phyloP scores from a whole-genome alignment of 1,140 invertebrate genomes.

The Tribolium madens region DNA sequence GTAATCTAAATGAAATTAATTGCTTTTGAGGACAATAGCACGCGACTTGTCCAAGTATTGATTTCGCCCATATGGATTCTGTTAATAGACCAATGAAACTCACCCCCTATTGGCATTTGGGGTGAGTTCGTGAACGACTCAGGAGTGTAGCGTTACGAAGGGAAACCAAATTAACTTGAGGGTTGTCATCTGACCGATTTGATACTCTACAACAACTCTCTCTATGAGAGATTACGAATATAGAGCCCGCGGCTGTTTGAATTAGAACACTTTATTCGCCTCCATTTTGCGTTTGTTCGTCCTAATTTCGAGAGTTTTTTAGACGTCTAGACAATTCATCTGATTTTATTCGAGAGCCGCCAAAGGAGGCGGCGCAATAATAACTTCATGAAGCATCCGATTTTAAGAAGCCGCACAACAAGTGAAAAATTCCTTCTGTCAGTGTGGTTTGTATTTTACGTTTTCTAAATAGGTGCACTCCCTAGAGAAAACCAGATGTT shows the following conservation, averaged over 20 bases:
- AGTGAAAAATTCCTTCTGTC: slow-evolving; percentile 16
- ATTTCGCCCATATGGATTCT: slow-evolving; percentile 40
- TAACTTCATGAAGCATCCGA: background rate
- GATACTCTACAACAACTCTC: background rate
- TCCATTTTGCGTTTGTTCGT: background rate
- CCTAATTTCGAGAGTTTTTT: slow-evolving; percentile 6
- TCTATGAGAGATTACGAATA: background rate
- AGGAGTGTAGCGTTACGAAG: slow-evolving; percentile 26
- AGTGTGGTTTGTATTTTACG: background rate
- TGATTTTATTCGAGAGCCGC: background rate
- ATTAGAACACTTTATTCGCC: background rate
- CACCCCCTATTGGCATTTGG: slow-evolving; percentile 31
- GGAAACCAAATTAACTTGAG: slow-evolving; percentile 41
- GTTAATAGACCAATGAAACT: slow-evolving; percentile 41
- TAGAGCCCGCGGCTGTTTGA: background rate
- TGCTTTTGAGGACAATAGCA: background rate
- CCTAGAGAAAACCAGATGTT: slow-evolving; percentile 42
- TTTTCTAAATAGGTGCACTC: slow-evolving; percentile 11
- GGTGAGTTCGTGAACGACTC: slow-evolving; percentile 22
- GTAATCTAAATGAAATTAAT: slow-evolving; percentile 19
- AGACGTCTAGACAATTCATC: slow-evolving; percentile 1
- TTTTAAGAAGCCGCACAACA: background rate
- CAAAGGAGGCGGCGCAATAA: background rate
- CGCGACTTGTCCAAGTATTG: slow-evolving; percentile 16
- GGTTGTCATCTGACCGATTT: slow-evolving; percentile 40